Evolutionary conservation across 2,888 invertebrate genomes (phyloP).

Genomic region (Piscicola geometra): DNA sequence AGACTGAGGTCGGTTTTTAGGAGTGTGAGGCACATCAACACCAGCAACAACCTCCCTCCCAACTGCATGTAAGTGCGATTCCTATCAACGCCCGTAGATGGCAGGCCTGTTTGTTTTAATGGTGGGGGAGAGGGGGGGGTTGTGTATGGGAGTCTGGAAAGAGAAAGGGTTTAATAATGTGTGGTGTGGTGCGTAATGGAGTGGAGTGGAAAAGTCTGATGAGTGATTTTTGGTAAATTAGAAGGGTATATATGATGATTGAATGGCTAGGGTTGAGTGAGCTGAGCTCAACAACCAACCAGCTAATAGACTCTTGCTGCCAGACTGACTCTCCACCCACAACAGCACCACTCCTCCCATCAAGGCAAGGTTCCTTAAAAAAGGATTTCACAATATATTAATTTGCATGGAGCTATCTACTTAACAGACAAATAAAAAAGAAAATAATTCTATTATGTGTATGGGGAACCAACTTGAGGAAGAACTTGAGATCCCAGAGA

Average conservation of each 20-base stretch:
- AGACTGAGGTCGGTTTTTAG: slow-evolving; percentile 87
- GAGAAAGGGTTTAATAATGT: too few relatives aligned
- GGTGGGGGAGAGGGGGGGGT: too few relatives aligned
- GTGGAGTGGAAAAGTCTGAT: too few relatives aligned
- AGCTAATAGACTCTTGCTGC: slow-evolving; percentile 89
- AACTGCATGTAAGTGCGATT: slow-evolving; percentile 94
- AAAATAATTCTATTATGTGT: too few relatives aligned
- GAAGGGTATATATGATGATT: too few relatives aligned
- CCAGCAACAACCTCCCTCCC: slow-evolving; percentile 86
- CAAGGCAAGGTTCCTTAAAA: slow-evolving; percentile 78
- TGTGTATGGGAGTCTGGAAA: too few relatives aligned
- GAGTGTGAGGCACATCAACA: slow-evolving; percentile 97
- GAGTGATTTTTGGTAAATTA: too few relatives aligned
- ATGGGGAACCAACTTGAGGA: too few relatives aligned
- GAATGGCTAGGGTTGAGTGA: too few relatives aligned
- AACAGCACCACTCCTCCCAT: slow-evolving; percentile 93
- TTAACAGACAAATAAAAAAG: slow-evolving; percentile 42
- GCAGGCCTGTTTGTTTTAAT: slow-evolving; percentile 61
- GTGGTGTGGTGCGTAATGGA: too few relatives aligned
- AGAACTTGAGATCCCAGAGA: slow-evolving; percentile 90
- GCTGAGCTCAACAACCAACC: not conserved
- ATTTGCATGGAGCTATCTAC: not conserved
- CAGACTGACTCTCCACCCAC: slow-evolving; percentile 88
- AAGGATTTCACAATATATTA: too few relatives aligned
- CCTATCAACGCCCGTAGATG: slow-evolving; percentile 66